Conservation (phyloP, 2,797 vertebrate genomes). For the Pantherophis alleghaniensis region DNA sequence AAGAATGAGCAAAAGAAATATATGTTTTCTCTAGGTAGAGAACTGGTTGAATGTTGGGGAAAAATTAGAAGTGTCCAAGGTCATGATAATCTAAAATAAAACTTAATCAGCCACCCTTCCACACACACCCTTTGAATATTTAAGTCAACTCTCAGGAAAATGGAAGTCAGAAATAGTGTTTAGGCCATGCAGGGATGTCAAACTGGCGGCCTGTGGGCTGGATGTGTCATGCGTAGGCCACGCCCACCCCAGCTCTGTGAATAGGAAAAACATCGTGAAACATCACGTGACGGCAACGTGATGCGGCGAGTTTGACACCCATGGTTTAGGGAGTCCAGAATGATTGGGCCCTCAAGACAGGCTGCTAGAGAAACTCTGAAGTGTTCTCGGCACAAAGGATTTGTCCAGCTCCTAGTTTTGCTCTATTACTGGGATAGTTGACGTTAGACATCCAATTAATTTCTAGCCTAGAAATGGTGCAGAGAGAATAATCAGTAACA, state of each 20-base stretch:
- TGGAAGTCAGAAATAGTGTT: not conserved
- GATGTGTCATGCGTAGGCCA: too few species aligned
- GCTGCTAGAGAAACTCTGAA: not conserved
- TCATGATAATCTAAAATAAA: not conserved
- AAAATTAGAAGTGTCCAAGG: not conserved
- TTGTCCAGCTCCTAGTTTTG: not conserved
- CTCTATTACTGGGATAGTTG: not conserved
- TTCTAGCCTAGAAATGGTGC: not conserved
- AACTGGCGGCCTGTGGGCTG: too few species aligned
- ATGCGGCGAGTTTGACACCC: too few species aligned
- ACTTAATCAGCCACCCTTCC: not conserved
- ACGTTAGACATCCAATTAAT: not conserved
- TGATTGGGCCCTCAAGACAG: not conserved
- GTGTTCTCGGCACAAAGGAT: not conserved
- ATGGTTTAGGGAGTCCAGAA: not conserved
- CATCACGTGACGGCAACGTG: fast-evolving
- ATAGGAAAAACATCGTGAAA: too few species aligned
- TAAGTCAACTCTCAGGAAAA: not conserved
- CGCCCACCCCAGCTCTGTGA: too few species aligned
- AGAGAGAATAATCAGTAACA: not conserved
- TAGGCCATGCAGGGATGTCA: too few species aligned
- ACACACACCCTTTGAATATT: not conserved
- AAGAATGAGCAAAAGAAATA: not conserved
- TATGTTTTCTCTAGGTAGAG: not conserved
- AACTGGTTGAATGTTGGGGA: not conserved